Base-by-base conservation (phyloP, 2,888 invertebrate species). In the Ceraclea dissimilis region DNA sequence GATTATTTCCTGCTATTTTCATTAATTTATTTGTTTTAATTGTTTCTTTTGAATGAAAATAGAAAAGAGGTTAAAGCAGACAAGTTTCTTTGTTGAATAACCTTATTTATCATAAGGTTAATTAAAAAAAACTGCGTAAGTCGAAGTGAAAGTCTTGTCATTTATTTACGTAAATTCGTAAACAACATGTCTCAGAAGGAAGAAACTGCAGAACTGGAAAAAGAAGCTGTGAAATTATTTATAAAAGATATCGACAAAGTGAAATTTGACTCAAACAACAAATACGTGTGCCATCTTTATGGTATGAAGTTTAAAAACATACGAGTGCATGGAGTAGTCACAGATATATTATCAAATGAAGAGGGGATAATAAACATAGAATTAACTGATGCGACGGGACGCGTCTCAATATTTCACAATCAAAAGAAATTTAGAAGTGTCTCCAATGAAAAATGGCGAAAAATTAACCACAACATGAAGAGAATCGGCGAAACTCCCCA, bases 271-370 rank as follows among this genome's bases (percentile, higher is more conserved):
- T 34, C 31, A 13, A 2, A 13, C 18, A 52, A 48, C 19, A 56
- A 56, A 49, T 56, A 43, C 17, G 13, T 52, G 2, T 21, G 20
- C 20, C 2, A 22, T 16, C 49, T 56, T 39, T 43, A 39, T 20
- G 52, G 52, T 34, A 56, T 56, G 56, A 51, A 39, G 21, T 56
- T 56, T 33, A 56, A 56, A 20, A 49, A 44, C 19, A 49, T 56
- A 43, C 39, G 43, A 18, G 17, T 56, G 8, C 56, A 56, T 18
- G 56, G 56, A 4, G 49, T 52, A 8, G 26, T 56, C 8, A 51
- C 52, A 21, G 52, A 56, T 33, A 22, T 52, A 16, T 44, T 33
- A 13, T 11, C 34, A 11, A 17, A 31, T 10, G 39, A 21, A 11
- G n/a, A 49, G 2, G 43, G 34, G 1, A 10, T 26, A 13, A 16